Evolutionary conservation across 2,888 invertebrate species (phyloP), one percentile per base, ranked within the genome.

Genomic region (Lithophane socia): DNA sequence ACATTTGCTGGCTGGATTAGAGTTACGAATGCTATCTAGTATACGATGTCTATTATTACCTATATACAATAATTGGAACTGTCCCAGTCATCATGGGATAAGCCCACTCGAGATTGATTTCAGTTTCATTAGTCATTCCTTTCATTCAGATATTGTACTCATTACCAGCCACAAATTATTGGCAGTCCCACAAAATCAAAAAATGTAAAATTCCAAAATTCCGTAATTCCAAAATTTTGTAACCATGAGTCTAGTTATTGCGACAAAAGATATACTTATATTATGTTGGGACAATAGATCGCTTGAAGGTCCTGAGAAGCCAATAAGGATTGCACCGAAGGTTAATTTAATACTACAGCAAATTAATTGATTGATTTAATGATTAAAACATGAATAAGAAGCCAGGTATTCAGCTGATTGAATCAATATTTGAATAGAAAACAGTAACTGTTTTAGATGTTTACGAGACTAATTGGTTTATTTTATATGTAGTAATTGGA

Each of bases 281-380:
- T 79, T 66, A 63, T 71, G 66, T 73, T 76, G 54, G 67, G 77
- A 87, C 82, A 86, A 87, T 82, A 65, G 80, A 72, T 61, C 9
- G 54, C n/a, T 47, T 67, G 86, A 84, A 88, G 88, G 84, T 86
- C 61, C 77, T 72, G 64, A 66, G 74, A 76, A 73, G 13, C 80
- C 72, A 81, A 80, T 86, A 86, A 84, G 89, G 87, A 88, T 78
- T 73, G 75, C 61, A 78, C 18, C 58, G 78, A 88, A 88, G 84
- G 84, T 82, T 84, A 82, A 87, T 89, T 84, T 73, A 88, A 78
- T 78, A 79, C 67, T 67, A 52, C 67, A 21, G 74, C 72, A 79
- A 86, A 80, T 75, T 84, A 70, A 86, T 87, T 87, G 71, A 86
- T 80, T 80, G 16, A 29, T 67, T 77, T 77, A 75, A 73, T 79